Evolutionary conservation across 2,113 vertebrate species (phyloP).

Genomic region (Taurulus bubalis): DNA sequence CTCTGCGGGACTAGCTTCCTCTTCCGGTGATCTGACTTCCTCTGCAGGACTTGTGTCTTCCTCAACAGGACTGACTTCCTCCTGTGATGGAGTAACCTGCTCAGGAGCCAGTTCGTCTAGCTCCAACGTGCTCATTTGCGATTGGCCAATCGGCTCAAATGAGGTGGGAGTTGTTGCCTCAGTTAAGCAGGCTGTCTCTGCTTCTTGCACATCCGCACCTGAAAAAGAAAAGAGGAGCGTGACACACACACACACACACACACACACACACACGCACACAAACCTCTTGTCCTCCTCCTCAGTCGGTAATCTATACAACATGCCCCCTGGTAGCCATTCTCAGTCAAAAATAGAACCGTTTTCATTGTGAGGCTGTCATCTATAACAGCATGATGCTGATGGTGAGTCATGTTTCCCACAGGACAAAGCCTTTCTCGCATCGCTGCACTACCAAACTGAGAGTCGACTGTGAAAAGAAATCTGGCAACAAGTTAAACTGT

Average conservation of each 20-base stretch:
- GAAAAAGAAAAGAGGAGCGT: slow-evolving; percentile 43
- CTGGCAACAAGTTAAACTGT: slow-evolving; percentile 30
- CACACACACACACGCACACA: slow-evolving; percentile 3
- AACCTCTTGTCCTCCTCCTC: slow-evolving; percentile 20
- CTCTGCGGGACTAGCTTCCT: slow-evolving; percentile 35
- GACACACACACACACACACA: slow-evolving; percentile 25
- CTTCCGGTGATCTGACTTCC: slow-evolving; percentile 35
- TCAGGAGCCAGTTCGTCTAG: slow-evolving; percentile 69
- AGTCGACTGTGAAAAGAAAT: slow-evolving; percentile 38
- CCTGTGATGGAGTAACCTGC: slow-evolving; percentile 23
- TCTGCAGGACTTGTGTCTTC: slow-evolving; percentile 35
- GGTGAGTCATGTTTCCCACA: slow-evolving; percentile 72
- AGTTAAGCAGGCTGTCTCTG: slow-evolving; percentile 68
- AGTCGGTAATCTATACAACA: slow-evolving; percentile 42
- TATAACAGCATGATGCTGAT: slow-evolving; percentile 61
- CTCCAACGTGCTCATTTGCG: slow-evolving; percentile 77
- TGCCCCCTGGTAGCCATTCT: slow-evolving; percentile 46
- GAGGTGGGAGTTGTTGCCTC: slow-evolving; percentile 68
- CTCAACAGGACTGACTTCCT: slow-evolving; percentile 40
- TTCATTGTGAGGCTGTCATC: slow-evolving; percentile 67
- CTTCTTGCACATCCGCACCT: slow-evolving; percentile 72
- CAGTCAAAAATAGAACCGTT: slow-evolving; percentile 67
- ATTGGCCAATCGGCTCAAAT: slow-evolving; percentile 62
- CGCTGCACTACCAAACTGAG: slow-evolving; percentile 44
- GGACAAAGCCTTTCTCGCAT: slow-evolving; percentile 55